Percentiles rank a stretch among this genome's conserved stretches.
These are phyloP conservation scores for Dioctria rufipes DNA, from an alignment of 2,888 invertebrate species.

Conservation along the genomic window DNA sequence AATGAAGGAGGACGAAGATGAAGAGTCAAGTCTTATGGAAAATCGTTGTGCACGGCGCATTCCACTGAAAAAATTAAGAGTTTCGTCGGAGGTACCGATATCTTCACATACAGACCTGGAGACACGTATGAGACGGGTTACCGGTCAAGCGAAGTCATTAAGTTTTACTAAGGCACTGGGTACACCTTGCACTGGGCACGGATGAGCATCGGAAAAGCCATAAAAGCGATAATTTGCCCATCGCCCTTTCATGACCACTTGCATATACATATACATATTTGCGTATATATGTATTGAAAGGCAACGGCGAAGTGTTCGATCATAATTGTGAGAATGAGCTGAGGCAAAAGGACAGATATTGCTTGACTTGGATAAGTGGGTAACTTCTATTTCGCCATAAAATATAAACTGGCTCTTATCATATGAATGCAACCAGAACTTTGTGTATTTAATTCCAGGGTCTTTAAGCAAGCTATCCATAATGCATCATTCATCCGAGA, in stretches of 20 bases:
- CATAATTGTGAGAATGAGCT: not conserved
- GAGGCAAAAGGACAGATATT: not conserved
- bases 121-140: conserved; percentile 38
- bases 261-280: conserved; percentile 10
- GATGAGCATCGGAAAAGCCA: conserved; percentile 2
- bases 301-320: not conserved
- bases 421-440: too few relatives aligned
- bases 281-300: too few relatives aligned
- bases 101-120: conserved; percentile 51
- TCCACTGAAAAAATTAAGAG: conserved; percentile 48
- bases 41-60: conserved; percentile 29
- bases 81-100: conserved; percentile 43
- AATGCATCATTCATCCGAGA: too few relatives aligned
- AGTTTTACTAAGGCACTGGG: conserved; percentile 53
- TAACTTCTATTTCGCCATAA: too few relatives aligned
- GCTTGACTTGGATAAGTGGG: not conserved
- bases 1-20: conserved; percentile 38
- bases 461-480: too few relatives aligned
- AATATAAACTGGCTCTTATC: too few relatives aligned
- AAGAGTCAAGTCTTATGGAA: conserved; percentile 10
- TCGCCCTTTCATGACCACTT: conserved; percentile 46
- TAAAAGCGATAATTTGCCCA: conserved; percentile 40
- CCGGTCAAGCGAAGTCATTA: conserved; percentile 38
- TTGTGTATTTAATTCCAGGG: too few relatives aligned
- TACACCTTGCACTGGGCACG: conserved; percentile 35